Evolutionary conservation across 2,888 invertebrate species (phyloP), one percentile per base, ranked within the genome.

Genomic region (Melinopterus prodromus): DNA sequence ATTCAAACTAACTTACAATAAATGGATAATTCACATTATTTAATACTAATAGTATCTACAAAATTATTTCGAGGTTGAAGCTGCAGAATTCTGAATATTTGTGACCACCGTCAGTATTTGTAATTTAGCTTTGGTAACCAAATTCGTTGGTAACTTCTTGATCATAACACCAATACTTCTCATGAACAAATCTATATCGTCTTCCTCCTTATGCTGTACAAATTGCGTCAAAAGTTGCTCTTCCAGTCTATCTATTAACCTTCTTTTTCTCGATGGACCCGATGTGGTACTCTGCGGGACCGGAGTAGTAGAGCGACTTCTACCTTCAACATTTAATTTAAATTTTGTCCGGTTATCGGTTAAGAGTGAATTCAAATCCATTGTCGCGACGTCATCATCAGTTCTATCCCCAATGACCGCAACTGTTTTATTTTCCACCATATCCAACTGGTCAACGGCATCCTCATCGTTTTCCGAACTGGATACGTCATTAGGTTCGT

Each of bases 151-250:
- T 77, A 77, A 16, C 53, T 70, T 77, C 35, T 77, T 69, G 9
- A 77, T n/a, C 69, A 69, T 76, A 12, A 76, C 7, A 12, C 15
- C 53, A 38, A 76, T 53, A 16, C 76, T 76, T 76, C 69, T 38
- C 77, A 77, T 69, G 69, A 77, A 77, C 12, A 69, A 69, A 70
- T 77, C 70, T 15, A 77, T 26, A 26, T 70, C 70, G 69, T 77
- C 35, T 16, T 77, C 69, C 26, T 77, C 76, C 26, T 76, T 76
- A 2, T 76, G n/a, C 26, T 76, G 76, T 3, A 16, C 16, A 16
- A 76, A 69, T 15, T 76, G 76, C 15, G 76, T 16, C 69, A 76
- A 76, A 16, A 76, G 16, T 70, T 70, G 77, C 9, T 77, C 77
- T 77, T 77, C 77, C 35, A 69, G 16, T 26, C 69, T 69, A 16